These are phyloP conservation scores for Brienomyrus longianalis DNA, from an alignment of 2,113 vertebrate species.

Conservation along the genomic window DNA sequence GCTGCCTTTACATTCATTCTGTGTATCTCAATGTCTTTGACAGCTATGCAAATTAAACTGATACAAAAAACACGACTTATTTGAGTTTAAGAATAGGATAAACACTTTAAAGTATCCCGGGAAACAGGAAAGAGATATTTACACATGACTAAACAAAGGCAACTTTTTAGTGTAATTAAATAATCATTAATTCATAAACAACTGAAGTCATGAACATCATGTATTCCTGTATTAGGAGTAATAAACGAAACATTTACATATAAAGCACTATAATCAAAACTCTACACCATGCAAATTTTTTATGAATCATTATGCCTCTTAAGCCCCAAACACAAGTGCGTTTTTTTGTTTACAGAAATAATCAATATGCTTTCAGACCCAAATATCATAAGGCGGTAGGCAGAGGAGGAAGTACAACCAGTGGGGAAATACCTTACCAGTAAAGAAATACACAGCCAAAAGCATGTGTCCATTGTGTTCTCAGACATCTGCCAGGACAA, in stretches of 20 bases:
- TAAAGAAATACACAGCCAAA: neutral
- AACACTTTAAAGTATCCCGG: neutral
- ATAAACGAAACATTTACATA: slow-evolving; percentile 21
- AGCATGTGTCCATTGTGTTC: neutral
- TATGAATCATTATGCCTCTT: neutral
- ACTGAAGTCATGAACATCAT: neutral
- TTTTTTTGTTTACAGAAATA: neutral
- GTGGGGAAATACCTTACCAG: neutral
- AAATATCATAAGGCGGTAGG: neutral
- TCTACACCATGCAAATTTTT: neutral
- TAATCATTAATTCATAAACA: neutral
- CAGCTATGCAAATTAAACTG: neutral
- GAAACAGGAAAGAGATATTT: neutral
- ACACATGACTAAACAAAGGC: neutral
- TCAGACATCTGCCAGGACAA: neutral
- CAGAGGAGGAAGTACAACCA: neutral
- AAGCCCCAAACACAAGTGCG: neutral
- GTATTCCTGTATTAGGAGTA: neutral
- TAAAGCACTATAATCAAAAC: neutral
- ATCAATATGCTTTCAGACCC: neutral
- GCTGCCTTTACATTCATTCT: neutral
- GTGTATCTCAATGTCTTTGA: neutral
- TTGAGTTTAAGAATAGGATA: neutral
- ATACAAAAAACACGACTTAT: neutral
- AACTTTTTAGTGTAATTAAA: neutral